phyloP scores from a whole-genome alignment of 2,113 vertebrate genomes.

The Sterrhoptilus dennistouni region DNA sequence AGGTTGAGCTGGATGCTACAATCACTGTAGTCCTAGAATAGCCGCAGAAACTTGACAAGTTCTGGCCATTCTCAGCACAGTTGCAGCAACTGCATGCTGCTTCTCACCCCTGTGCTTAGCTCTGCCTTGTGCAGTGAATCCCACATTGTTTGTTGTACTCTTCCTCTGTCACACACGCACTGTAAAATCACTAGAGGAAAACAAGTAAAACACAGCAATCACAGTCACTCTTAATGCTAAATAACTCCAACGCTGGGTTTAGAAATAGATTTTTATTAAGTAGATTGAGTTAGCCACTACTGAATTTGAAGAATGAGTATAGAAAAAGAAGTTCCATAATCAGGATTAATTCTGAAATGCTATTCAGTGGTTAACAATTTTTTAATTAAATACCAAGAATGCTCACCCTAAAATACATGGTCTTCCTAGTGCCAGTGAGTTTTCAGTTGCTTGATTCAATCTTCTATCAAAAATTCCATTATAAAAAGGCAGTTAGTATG shows the following conservation, averaged over 20 bases:
- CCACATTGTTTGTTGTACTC: not conserved
- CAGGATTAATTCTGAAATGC: not conserved
- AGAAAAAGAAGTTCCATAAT: not conserved
- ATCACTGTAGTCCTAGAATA: not conserved
- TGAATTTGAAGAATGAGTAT: not conserved
- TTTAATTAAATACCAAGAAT: not conserved
- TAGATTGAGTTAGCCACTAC: not conserved
- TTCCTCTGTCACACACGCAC: not conserved
- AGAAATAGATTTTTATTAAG: constrained; percentile 52
- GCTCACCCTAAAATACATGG: not conserved
- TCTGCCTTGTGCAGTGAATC: not conserved
- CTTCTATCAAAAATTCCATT: not conserved
- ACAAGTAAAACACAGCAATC: not conserved
- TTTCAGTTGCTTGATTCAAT: not conserved
- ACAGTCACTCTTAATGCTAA: not conserved
- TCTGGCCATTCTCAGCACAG: not conserved
- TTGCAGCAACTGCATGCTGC: not conserved
- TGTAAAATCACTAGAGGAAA: not conserved
- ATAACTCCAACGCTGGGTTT: not conserved
- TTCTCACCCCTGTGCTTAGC: not conserved
- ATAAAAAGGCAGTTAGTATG: not conserved
- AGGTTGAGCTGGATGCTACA: not conserved
- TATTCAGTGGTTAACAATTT: not conserved
- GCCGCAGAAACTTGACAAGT: not conserved
- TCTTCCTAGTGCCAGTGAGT: not conserved